A percentile compares a stretch with the other conserved stretches of the same genome.
These are phyloP conservation scores for Epinotia demarniana DNA, from an alignment of 2,888 invertebrate genomes.

Conservation along the genomic window DNA sequence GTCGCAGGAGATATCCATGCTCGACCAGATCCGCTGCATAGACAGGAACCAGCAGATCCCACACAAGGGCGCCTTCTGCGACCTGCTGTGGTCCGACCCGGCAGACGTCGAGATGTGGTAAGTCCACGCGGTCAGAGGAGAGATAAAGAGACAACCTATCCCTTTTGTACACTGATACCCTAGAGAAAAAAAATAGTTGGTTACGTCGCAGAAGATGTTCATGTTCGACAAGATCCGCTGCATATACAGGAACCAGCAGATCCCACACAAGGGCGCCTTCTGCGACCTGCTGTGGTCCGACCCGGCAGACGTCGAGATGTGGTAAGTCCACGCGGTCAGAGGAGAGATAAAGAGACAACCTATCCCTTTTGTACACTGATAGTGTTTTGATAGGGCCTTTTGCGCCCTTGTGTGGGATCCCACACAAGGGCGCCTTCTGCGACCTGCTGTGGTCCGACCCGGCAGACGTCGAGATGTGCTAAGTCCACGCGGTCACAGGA, in stretches of 20 bases:
- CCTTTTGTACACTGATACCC: too few species aligned
- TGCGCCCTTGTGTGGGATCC: too few species aligned
- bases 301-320: constrained; percentile 97
- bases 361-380: too few species aligned
- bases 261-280: constrained; percentile 99
- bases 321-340: constrained; percentile 79
- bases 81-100: constrained; percentile 99
- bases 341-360: too few species aligned
- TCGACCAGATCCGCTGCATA: constrained; percentile 98
- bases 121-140: constrained; percentile 47
- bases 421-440: constrained; percentile 99
- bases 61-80: constrained; percentile 99
- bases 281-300: constrained; percentile 99
- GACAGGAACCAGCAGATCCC: constrained; percentile 99
- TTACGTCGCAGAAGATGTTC: constrained; percentile 96
- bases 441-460: constrained; percentile 99
- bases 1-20: constrained; percentile 97
- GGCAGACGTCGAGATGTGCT: constrained; percentile 97
- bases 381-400: too few species aligned
- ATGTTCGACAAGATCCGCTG: constrained; percentile 98
- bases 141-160: too few species aligned
- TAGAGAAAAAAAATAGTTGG: too few species aligned
- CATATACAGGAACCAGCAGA: constrained; percentile 98
- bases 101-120: constrained; percentile 97
- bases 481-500: constrained; percentile 50